Evolutionary conservation across 1,140 invertebrate genomes (phyloP).

Genomic region (Palaemon carinicauda): DNA sequence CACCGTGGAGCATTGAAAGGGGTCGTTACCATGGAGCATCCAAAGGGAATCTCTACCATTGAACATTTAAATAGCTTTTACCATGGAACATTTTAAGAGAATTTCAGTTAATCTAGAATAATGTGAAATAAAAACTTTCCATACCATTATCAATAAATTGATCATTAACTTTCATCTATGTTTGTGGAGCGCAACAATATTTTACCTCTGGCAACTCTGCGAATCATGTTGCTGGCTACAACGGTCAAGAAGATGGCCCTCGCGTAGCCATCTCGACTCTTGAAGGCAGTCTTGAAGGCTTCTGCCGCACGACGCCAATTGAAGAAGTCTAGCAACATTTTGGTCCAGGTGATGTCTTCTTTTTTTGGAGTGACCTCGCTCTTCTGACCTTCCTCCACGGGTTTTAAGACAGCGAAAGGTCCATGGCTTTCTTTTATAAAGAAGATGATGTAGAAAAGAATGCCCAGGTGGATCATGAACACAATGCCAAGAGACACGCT

Average conservation of each 20-base stretch:
- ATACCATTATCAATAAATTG: too few relatives aligned
- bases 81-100: too few relatives aligned
- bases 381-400: not conserved
- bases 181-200: too few relatives aligned
- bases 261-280: constrained; percentile 23
- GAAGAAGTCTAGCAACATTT: constrained; percentile 43
- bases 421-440: constrained; percentile 52
- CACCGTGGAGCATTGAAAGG: too few relatives aligned
- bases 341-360: constrained; percentile 7
- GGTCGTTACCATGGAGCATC: too few relatives aligned
- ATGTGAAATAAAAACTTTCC: too few relatives aligned
- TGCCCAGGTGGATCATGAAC: constrained; percentile 3
- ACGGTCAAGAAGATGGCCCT: constrained; percentile 20
- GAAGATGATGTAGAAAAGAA: constrained; percentile 32
- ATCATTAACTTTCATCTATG: too few relatives aligned
- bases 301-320: constrained; percentile 43
- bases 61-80: too few relatives aligned
- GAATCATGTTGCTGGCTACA: constrained; percentile 35
- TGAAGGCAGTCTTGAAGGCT: constrained; percentile 48
- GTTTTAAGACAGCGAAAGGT: constrained; percentile 31
- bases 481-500: constrained; percentile 30
- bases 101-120: too few relatives aligned
- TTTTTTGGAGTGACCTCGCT: not conserved
- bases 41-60: too few relatives aligned
- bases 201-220: constrained; percentile 48